Conservation (phyloP, 2,797 vertebrate species). For the Alouatta caraya region DNA sequence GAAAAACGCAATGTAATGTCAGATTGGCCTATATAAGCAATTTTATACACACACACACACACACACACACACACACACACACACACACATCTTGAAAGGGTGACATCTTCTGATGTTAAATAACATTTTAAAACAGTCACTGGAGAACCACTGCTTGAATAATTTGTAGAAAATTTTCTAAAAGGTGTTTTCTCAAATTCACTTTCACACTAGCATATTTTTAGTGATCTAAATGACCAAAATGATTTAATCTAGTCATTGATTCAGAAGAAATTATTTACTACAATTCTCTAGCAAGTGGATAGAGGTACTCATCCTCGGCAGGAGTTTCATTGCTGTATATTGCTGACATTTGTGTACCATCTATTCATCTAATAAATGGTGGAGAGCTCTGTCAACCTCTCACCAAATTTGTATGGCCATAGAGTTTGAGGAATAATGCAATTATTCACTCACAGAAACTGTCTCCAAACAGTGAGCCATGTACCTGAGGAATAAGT, state of each 20-base stretch:
- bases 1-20: neutral
- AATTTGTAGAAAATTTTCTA: neutral
- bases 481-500: neutral
- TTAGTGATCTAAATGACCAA: neutral
- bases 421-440: neutral
- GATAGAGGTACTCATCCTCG: neutral
- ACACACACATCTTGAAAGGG: neutral
- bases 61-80: neutral
- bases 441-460: neutral
- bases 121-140: neutral
- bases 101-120: neutral
- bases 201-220: neutral
- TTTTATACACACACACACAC: neutral
- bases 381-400: neutral
- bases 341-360: neutral
- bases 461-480: too few relatives aligned
- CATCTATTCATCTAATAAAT: fast-evolving
- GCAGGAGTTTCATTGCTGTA: neutral
- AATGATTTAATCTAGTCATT: neutral
- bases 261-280: neutral
- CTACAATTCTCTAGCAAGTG: neutral
- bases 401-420: neutral
- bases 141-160: neutral
- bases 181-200: neutral
- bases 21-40: neutral